Evolutionary conservation across 2,113 vertebrate genomes (phyloP).

Genomic region (Eclectus roratus): DNA sequence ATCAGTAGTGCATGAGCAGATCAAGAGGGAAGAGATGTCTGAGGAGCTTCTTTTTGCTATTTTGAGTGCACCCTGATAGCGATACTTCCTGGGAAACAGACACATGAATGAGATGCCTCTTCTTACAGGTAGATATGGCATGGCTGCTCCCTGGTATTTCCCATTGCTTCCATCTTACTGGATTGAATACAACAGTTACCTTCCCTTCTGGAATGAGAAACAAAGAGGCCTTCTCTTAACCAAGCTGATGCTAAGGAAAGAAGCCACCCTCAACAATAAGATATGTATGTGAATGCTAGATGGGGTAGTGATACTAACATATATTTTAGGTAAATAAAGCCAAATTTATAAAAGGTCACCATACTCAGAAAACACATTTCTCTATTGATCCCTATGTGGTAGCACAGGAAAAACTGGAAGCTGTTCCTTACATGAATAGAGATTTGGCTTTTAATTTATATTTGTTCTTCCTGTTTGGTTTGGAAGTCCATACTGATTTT

Average conservation of each 20-base stretch:
- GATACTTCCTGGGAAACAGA: not conserved
- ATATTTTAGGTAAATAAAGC: fast-evolving
- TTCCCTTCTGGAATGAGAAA: constrained; percentile 53
- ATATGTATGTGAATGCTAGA: constrained; percentile 69
- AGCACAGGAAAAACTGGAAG: not conserved
- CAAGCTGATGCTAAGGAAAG: constrained; percentile 84
- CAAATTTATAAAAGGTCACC: not conserved
- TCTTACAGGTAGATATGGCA: constrained; percentile 87
- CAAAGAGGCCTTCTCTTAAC: constrained; percentile 77
- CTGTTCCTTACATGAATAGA: not conserved
- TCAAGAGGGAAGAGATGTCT: not conserved
- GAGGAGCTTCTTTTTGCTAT: not conserved
- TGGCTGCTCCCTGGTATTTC: constrained; percentile 92
- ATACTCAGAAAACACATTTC: not conserved
- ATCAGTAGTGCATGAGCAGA: not conserved
- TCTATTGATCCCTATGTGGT: not conserved
- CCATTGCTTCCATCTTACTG: constrained; percentile 91
- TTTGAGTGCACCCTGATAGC: not conserved
- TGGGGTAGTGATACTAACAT: not conserved
- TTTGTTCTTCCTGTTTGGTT: not conserved
- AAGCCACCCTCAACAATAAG: constrained; percentile 67
- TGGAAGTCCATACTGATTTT: not conserved
- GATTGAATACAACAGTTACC: constrained; percentile 77
- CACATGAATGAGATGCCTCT: not conserved
- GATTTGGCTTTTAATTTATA: not conserved